phyloP scores from a whole-genome alignment of 2,797 vertebrate species.

The Lates japonicus region DNA sequence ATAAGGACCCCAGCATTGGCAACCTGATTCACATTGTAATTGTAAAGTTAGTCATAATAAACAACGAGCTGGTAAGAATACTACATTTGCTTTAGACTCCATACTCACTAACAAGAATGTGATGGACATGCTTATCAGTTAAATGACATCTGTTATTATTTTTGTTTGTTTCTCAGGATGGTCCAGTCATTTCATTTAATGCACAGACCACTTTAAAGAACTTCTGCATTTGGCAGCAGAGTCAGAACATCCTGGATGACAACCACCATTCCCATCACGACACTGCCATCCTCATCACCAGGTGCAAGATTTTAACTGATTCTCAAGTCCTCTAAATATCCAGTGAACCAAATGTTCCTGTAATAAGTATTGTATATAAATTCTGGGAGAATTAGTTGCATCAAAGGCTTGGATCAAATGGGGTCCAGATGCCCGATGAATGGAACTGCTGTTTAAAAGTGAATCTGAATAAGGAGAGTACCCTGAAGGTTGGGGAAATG shows the following conservation, averaged over 20 bases:
- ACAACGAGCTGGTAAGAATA: conserved; percentile 93
- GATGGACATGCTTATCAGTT: background rate
- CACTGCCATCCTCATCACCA: conserved; percentile 97
- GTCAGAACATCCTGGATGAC: conserved; percentile 92
- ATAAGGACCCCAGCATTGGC: conserved; percentile 99
- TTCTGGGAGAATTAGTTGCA: background rate
- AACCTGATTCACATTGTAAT: conserved; percentile 99
- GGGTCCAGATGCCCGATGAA: conserved; percentile 28
- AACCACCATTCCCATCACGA: conserved; percentile 93
- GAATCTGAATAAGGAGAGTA: background rate
- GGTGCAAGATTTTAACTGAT: conserved; percentile 78
- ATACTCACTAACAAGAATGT: background rate
- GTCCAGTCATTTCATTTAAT: conserved; percentile 95
- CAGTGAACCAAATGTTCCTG: background rate
- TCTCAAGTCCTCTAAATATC: conserved; percentile 21
- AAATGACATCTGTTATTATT: background rate
- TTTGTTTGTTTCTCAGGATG: conserved; percentile 86
- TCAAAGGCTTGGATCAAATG: conserved; percentile 37
- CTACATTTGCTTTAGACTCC: conserved; percentile 38
- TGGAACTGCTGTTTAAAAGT: conserved; percentile 10
- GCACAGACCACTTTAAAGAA: conserved; percentile 98
- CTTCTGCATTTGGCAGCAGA: conserved; percentile 99
- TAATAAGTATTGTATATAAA: background rate
- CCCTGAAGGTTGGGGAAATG: background rate
- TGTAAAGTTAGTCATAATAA: conserved; percentile 97